Conservation (phyloP, 2,888 invertebrate species). For the Zhengitettix transpicula region DNA sequence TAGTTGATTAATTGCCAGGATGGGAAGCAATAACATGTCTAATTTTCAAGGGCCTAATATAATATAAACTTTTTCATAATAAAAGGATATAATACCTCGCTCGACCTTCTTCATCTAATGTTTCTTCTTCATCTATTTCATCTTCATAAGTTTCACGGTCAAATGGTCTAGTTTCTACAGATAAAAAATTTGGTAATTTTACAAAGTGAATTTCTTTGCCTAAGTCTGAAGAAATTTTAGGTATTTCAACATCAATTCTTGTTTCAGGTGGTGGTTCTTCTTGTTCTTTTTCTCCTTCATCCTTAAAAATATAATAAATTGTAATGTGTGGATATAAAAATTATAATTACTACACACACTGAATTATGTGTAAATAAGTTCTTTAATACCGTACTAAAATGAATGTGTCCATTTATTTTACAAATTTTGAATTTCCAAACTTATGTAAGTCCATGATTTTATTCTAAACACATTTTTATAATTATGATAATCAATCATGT, state of each 20-base stretch:
- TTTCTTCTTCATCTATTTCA: conserved; percentile 97
- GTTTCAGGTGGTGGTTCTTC: conserved; percentile 78
- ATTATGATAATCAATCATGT: too few relatives aligned
- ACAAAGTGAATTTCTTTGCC: conserved; percentile 90
- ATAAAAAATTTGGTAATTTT: conserved; percentile 94
- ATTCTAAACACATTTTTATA: too few relatives aligned
- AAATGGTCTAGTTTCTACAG: conserved; percentile 92
- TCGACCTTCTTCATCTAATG: conserved; percentile 92
- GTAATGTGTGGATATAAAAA: neutral
- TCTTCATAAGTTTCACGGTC: conserved; percentile 91
- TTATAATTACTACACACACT: neutral
- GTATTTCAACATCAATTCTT: conserved; percentile 91
- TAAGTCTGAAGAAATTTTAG: conserved; percentile 81
- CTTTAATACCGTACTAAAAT: too few relatives aligned
- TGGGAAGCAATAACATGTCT: too few relatives aligned
- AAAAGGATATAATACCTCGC: conserved; percentile 37
- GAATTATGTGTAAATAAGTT: neutral
- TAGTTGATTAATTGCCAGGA: too few relatives aligned
- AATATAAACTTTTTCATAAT: too few relatives aligned
- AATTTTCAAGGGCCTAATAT: too few relatives aligned
- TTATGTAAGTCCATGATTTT: too few relatives aligned
- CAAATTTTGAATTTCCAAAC: too few relatives aligned
- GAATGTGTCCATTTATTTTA: too few relatives aligned
- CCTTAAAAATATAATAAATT: conserved; percentile 16
- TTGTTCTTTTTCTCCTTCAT: conserved; percentile 46